Conservation (phyloP, 1,140 invertebrate genomes). For the Orius insidiosus region DNA sequence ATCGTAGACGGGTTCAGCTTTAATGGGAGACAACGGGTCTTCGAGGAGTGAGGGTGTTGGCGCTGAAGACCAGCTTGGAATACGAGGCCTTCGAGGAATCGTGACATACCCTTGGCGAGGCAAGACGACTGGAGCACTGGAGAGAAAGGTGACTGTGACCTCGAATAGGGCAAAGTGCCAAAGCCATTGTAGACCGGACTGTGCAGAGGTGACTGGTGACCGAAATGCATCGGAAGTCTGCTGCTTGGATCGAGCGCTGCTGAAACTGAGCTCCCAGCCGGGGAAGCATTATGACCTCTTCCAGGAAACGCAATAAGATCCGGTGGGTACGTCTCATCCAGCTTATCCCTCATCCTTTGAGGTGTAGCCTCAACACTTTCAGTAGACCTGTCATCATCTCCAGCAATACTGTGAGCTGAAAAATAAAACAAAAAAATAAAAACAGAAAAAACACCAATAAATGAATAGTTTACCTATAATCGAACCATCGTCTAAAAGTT, state of each 20-base stretch:
- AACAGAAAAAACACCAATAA: neutral
- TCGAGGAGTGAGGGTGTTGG: slow-evolving; percentile 31
- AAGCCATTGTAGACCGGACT: slow-evolving; percentile 33
- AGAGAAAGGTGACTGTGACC: slow-evolving; percentile 51
- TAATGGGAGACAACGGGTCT: slow-evolving; percentile 19
- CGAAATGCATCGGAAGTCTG: slow-evolving; percentile 21
- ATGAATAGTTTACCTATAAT: slow-evolving; percentile 39
- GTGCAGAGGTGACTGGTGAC: slow-evolving; percentile 29
- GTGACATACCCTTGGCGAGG: slow-evolving; percentile 64
- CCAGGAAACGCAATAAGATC: slow-evolving; percentile 62
- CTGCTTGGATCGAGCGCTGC: slow-evolving; percentile 37
- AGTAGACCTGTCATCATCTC: slow-evolving; percentile 17
- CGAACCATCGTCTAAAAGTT: slow-evolving; percentile 49
- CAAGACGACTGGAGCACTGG: slow-evolving; percentile 36
- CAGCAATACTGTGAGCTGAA: slow-evolving; percentile 27
- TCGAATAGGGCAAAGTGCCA: slow-evolving; percentile 50
- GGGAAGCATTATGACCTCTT: slow-evolving; percentile 36
- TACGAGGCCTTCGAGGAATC: slow-evolving; percentile 60
- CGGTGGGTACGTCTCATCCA: slow-evolving; percentile 39
- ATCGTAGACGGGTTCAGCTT: slow-evolving; percentile 62
- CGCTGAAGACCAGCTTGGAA: slow-evolving; percentile 55
- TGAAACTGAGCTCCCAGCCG: slow-evolving; percentile 51
- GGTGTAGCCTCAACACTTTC: slow-evolving; percentile 12
- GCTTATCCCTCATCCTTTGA: slow-evolving; percentile 1
- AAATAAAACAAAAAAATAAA: slow-evolving; percentile 15